These are phyloP conservation scores for Dasypus novemcinctus DNA, from an alignment of 2,113 vertebrate genomes.

Conservation along the genomic window DNA sequence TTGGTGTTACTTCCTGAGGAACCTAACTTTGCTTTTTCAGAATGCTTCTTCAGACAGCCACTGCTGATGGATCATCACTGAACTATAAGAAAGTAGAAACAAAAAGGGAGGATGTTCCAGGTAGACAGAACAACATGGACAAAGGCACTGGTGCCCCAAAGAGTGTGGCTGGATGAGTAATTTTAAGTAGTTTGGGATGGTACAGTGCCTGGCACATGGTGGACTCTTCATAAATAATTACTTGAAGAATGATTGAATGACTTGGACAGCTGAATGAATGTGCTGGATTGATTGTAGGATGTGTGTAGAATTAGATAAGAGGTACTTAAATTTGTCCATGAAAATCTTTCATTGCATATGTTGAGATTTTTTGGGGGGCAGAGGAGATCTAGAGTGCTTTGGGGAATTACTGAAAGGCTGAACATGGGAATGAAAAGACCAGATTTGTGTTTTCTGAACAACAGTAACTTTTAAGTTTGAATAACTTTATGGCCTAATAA, in stretches of 20 bases:
- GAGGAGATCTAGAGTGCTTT: not conserved
- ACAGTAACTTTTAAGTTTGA: too few relatives aligned
- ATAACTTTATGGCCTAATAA: not conserved
- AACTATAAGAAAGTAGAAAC: not conserved
- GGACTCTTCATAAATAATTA: not conserved
- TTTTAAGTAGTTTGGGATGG: not conserved
- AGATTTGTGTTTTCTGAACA: conserved; percentile 29
- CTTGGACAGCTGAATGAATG: not conserved
- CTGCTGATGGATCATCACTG: not conserved
- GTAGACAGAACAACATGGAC: not conserved
- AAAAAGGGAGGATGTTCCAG: not conserved
- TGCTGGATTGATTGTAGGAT: not conserved
- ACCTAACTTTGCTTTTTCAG: not conserved
- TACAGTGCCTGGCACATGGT: not conserved
- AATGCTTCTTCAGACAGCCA: not conserved
- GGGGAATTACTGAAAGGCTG: not conserved
- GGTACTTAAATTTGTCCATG: not conserved
- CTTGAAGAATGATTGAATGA: not conserved
- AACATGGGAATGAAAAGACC: not conserved
- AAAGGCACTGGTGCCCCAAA: not conserved
- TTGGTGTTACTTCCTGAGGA: not conserved
- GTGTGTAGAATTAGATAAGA: not conserved
- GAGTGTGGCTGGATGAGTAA: not conserved
- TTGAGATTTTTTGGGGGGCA: not conserved
- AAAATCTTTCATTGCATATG: not conserved